Evolutionary conservation across 2,888 invertebrate species (phyloP).

Genomic region (Cyaniris semiargus): DNA sequence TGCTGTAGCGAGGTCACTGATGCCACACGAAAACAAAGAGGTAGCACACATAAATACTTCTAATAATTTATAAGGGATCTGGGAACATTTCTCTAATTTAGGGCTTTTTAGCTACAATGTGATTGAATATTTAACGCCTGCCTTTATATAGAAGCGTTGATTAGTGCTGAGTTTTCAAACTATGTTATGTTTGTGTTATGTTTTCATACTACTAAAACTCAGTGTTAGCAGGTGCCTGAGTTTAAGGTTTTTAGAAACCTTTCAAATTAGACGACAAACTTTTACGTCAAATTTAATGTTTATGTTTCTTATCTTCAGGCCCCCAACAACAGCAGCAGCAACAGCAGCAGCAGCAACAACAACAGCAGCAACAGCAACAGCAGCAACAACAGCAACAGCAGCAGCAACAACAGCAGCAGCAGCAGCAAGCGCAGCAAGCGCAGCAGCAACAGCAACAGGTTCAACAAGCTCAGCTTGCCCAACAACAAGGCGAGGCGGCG

Average conservation of each 20-base stretch:
- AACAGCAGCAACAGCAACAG: slow-evolving; percentile 50
- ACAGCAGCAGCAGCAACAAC: slow-evolving; percentile 48
- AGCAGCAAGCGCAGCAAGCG: slow-evolving; percentile 58
- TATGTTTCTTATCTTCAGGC: slow-evolving; percentile 41
- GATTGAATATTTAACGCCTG: not conserved
- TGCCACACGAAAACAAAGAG: slow-evolving; percentile 10
- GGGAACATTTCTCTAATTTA: not conserved
- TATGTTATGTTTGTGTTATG: no score
- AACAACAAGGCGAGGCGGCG: slow-evolving; percentile 66
- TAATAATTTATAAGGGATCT: not conserved
- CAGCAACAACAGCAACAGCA: slow-evolving; percentile 55
- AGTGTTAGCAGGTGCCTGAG: not conserved
- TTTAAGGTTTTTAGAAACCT: no score
- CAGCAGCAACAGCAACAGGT: slow-evolving; percentile 67
- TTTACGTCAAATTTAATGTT: not conserved
- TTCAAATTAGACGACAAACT: not conserved
- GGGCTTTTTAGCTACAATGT: not conserved
- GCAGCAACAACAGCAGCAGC: slow-evolving; percentile 51
- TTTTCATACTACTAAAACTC: not conserved
- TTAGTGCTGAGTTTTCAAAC: not conserved
- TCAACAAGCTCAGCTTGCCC: slow-evolving; percentile 61
- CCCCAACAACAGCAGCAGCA: slow-evolving; percentile 48
- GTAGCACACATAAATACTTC: not conserved
- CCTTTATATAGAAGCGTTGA: not conserved
- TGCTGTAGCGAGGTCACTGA: not conserved